Base-by-base conservation (phyloP, 2,797 vertebrate species). In the Lutra lutra region DNA sequence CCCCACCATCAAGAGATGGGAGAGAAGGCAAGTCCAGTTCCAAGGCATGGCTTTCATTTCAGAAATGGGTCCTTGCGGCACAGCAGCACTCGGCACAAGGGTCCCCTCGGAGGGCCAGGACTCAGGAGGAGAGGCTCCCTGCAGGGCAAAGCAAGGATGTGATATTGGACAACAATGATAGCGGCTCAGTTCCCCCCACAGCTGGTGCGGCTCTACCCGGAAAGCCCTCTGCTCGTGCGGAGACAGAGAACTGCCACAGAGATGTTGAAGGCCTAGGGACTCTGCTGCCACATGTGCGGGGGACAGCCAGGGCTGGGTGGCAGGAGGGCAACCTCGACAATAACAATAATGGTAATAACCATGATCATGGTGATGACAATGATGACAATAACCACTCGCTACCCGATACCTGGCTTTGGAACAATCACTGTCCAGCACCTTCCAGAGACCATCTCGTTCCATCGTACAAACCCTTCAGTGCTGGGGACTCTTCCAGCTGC, bases 21-120 rank as follows among this genome's bases (percentile, higher is more conserved):
- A 98, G 96, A 99, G 98, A 97, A 99, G 98, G 97, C 98, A 99
- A 99, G 99, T 99, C 99, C 99, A 98, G 97, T 98, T 99, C 99
- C 99, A 99, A 83, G 97, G 98, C 98, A 98, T 98, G 98, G 99
- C 99, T 89, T 95, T 99, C 98, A 99, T 99, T 97, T 95, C 98
- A 93, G 86, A 98, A 97, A 94, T 32, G 72, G 70, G 70, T 80
- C 91, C 94, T 62, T 0, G 0, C 1, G 1, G 58, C 83, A 66
- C 84, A 7, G 86, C 0, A 87, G 96, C 97, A 96, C 98, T 98
- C 98, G 98, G 97, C 96, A 97, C 98, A 96, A 75, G 79, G 87
- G 98, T 94, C 88, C 98, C 98, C 98, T 99, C 97, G 99, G 92
- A 97, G 98, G 97, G 98, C 97, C 98, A 98, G 98, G 98, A 98